These are phyloP conservation scores for Terrapene triunguis DNA, from an alignment of 2,113 vertebrate genomes.

Conservation along the genomic window DNA sequence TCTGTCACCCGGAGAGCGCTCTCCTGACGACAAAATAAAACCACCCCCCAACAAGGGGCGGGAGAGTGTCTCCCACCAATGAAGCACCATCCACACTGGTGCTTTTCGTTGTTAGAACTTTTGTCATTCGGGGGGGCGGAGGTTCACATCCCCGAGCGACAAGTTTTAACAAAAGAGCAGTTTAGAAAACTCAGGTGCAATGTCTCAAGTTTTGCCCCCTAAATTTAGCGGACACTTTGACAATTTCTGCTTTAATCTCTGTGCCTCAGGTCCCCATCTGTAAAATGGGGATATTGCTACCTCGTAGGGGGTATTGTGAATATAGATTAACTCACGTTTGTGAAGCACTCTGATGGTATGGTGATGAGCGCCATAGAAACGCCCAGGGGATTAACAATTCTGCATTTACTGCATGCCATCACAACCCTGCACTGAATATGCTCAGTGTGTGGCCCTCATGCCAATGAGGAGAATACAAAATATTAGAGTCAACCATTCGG, in stretches of 20 bases:
- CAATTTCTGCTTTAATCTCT: background rate
- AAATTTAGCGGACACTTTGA: background rate
- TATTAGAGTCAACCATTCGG: background rate
- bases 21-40: too few species aligned
- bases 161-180: too few species aligned
- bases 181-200: background rate
- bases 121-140: too few species aligned
- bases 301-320: background rate
- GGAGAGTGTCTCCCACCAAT: too few species aligned
- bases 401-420: background rate
- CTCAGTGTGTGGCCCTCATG: constrained; percentile 23
- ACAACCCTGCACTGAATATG: background rate
- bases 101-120: too few species aligned
- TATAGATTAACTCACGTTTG: background rate
- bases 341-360: background rate
- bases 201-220: background rate
- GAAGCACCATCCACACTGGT: too few species aligned
- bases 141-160: too few species aligned
- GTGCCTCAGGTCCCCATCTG: background rate
- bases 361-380: background rate
- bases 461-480: constrained; percentile 10
- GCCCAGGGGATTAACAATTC: background rate
- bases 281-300: background rate
- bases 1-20: too few species aligned
- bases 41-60: too few species aligned